phyloP scores from a whole-genome alignment of 2,113 vertebrate species.

The Neomonachus schauinslandi region DNA sequence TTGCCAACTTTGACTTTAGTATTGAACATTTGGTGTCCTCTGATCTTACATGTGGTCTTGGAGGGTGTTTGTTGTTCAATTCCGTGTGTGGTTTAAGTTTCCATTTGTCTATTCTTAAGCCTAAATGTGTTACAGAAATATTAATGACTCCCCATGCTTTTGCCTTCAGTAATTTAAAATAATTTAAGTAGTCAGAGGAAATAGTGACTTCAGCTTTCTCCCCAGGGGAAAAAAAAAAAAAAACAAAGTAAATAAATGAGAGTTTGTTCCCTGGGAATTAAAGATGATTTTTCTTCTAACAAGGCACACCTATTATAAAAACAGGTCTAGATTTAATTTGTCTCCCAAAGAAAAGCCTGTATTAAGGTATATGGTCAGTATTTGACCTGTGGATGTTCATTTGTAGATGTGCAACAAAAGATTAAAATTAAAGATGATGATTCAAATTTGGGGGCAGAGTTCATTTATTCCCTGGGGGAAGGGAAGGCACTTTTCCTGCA shows the following conservation, averaged over 20 bases:
- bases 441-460: not conserved
- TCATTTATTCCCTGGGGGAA: not conserved
- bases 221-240: not conserved
- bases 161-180: slow-evolving; percentile 1
- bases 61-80: not conserved
- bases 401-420: not conserved
- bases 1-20: not conserved
- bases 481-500: not conserved
- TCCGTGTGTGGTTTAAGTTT: not conserved
- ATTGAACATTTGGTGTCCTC: not conserved
- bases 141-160: not conserved
- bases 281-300: slow-evolving; percentile 5
- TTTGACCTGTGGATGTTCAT: not conserved
- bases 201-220: not conserved
- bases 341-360: not conserved
- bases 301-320: not conserved
- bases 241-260: not conserved
- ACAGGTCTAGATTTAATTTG: not conserved
- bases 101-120: not conserved
- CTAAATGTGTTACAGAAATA: not conserved
- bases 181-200: not conserved
- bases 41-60: not conserved
- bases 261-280: not conserved
- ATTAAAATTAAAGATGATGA: not conserved
- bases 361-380: not conserved